Evolutionary conservation across 2,888 invertebrate genomes (phyloP).

Genomic region (Alcis repandata): DNA sequence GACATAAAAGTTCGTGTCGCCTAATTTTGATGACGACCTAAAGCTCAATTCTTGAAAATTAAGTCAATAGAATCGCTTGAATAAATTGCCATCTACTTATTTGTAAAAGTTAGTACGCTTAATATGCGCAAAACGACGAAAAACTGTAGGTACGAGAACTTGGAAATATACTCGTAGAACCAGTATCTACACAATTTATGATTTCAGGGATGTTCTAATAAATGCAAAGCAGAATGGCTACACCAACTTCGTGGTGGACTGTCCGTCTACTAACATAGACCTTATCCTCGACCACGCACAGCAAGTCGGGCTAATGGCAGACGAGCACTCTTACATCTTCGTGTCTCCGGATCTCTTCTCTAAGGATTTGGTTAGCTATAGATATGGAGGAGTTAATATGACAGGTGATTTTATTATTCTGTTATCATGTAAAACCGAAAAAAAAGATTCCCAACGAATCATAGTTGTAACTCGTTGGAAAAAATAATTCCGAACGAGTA

Average conservation of each 20-base stretch:
- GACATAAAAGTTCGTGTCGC: no score
- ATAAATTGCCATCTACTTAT: no score
- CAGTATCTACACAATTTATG: not conserved
- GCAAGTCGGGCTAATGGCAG: constrained; percentile 94
- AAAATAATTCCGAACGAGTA: no score
- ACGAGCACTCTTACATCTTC: constrained; percentile 92
- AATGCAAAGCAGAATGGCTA: constrained; percentile 90
- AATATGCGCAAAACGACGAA: no score
- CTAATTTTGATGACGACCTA: no score
- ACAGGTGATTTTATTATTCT: constrained; percentile 83
- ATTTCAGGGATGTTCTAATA: constrained; percentile 88
- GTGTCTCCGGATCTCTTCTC: constrained; percentile 93
- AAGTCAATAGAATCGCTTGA: no score
- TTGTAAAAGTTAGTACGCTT: no score
- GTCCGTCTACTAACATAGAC: constrained; percentile 85
- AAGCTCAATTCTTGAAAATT: no score
- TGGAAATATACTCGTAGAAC: no score
- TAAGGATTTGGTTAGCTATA: constrained; percentile 91
- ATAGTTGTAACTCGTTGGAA: no score
- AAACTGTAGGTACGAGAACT: no score
- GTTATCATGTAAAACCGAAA: not conserved
- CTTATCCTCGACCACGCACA: constrained; percentile 88
- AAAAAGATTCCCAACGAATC: no score
- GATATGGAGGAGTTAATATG: constrained; percentile 93
- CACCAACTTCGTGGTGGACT: constrained; percentile 91